Percentiles rank a stretch among this genome's conserved stretches.
Evolutionary conservation across 2,797 vertebrate genomes (phyloP).

Genomic region (Hydrocynus forskahlii): DNA sequence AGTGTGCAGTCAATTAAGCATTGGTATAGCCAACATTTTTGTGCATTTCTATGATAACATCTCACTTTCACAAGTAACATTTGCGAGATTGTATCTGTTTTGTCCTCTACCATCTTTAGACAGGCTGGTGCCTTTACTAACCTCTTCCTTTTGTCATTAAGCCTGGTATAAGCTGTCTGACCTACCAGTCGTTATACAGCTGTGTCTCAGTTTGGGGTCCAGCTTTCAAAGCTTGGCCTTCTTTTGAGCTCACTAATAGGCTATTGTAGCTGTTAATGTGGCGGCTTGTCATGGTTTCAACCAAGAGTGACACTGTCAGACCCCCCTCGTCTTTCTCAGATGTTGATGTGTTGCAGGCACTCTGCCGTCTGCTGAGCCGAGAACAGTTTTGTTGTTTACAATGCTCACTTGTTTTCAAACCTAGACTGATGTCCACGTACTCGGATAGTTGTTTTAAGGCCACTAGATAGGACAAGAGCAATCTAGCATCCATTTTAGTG

Average conservation of each 20-base stretch:
- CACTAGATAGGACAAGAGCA: too few species aligned
- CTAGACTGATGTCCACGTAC: too few species aligned
- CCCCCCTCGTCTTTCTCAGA: slow-evolving; percentile 19
- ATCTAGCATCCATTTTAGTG: too few species aligned
- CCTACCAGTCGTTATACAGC: slow-evolving; percentile 4
- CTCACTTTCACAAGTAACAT: background rate
- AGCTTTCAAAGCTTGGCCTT: slow-evolving; percentile 13
- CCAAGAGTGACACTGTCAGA: slow-evolving; percentile 16
- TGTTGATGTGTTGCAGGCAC: background rate
- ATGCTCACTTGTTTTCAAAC: background rate
- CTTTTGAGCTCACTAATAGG: slow-evolving; percentile 41
- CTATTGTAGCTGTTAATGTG: slow-evolving; percentile 43
- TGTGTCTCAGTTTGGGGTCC: slow-evolving; percentile 39
- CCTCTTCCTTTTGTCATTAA: slow-evolving; percentile 22
- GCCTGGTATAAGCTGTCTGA: slow-evolving; percentile 19
- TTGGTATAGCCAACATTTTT: too few species aligned
- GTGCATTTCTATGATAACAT: background rate
- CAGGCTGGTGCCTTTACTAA: slow-evolving; percentile 5
- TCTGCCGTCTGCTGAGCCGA: background rate
- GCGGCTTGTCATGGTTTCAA: slow-evolving; percentile 40
- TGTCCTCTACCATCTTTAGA: slow-evolving; percentile 18
- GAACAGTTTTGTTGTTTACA: slow-evolving; percentile 10
- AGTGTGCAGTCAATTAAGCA: too few species aligned
- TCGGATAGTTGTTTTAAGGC: too few species aligned
- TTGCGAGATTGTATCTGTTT: slow-evolving; percentile 4